Evolutionary conservation across 1,140 invertebrate genomes (phyloP).

Genomic region (Caerostris darwini): DNA sequence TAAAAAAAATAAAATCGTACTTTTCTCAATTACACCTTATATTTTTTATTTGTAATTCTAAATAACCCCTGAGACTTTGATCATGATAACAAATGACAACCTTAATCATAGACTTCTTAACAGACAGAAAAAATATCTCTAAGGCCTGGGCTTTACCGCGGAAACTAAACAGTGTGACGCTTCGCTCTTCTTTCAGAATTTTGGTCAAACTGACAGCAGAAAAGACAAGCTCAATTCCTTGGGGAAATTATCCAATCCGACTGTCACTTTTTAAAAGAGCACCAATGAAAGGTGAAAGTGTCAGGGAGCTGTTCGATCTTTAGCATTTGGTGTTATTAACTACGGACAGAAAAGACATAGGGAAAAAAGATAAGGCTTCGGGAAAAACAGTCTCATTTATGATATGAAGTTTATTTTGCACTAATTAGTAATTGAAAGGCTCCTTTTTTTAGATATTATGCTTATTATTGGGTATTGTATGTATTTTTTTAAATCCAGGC

Average conservation of each 20-base stretch:
- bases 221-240: not conserved
- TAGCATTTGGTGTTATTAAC: not conserved
- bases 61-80: not conserved
- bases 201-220: not conserved
- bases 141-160: not conserved
- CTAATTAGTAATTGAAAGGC: too few relatives aligned
- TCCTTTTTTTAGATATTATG: too few relatives aligned
- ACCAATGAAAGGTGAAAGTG: not conserved
- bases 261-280: not conserved
- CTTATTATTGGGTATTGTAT: too few relatives aligned
- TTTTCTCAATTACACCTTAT: too few relatives aligned
- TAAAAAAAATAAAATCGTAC: too few relatives aligned
- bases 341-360: not conserved
- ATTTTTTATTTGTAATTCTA: not conserved
- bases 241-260: slow-evolving; percentile 4
- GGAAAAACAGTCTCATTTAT: too few relatives aligned
- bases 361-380: not conserved
- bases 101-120: not conserved
- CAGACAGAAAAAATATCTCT: not conserved
- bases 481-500: too few relatives aligned
- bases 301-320: not conserved
- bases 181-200: not conserved
- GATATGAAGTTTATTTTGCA: too few relatives aligned
- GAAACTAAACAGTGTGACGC: not conserved
- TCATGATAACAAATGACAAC: not conserved